phyloP scores from a whole-genome alignment of 2,888 invertebrate species.

The Galeruca laticollis region DNA sequence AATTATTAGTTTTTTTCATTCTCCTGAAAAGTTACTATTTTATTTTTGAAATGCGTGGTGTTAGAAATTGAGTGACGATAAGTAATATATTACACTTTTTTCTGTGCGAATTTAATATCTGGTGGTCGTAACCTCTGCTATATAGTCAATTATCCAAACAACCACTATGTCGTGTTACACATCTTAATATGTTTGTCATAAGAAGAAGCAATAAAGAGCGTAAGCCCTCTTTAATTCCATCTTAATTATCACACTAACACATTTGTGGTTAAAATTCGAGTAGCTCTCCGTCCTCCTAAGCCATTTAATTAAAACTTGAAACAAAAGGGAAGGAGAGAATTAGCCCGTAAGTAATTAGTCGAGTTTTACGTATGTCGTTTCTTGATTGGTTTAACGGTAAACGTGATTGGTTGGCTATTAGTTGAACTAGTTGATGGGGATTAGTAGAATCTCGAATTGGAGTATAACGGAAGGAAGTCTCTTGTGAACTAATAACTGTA shows the following conservation, averaged over 20 bases:
- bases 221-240: conserved; percentile 31
- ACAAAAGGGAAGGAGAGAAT: conserved; percentile 42
- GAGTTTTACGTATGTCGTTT: conserved; percentile 46
- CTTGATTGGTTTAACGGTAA: conserved; percentile 44
- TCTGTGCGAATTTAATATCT: too few species aligned
- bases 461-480: conserved; percentile 40
- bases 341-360: conserved; percentile 43
- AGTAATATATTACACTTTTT: too few species aligned
- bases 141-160: background rate
- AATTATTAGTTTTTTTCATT: too few species aligned
- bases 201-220: conserved; percentile 25
- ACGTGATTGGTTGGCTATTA: conserved; percentile 48
- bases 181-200: conserved; percentile 24
- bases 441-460: conserved; percentile 40
- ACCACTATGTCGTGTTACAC: conserved; percentile 8
- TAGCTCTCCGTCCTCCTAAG: conserved; percentile 36
- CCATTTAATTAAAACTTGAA: conserved; percentile 44
- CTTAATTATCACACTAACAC: conserved; percentile 41
- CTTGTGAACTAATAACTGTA: conserved; percentile 38
- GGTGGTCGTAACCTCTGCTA: background rate
- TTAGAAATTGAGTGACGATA: too few species aligned
- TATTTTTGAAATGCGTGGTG: too few species aligned
- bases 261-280: conserved; percentile 40
- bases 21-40: too few species aligned
- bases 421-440: conserved; percentile 43